Evolutionary conservation across 1,140 invertebrate species (phyloP).

Genomic region (Melanaphis sacchari): DNA sequence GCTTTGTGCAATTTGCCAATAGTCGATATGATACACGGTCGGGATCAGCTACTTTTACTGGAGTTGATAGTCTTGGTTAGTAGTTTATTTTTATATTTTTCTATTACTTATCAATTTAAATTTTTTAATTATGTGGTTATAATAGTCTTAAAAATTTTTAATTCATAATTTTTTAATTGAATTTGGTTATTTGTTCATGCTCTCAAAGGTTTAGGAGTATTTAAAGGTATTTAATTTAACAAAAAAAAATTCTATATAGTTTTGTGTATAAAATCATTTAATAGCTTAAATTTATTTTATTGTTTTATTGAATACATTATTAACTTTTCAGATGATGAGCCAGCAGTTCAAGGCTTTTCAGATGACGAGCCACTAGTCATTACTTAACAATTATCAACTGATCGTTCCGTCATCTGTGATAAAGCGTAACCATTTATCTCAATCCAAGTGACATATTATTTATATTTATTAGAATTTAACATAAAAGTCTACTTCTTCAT

Average conservation of each 20-base stretch:
- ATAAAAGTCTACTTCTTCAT: constrained; percentile 25
- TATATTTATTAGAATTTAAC: constrained; percentile 21
- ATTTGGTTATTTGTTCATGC: background rate
- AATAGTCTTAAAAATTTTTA: background rate
- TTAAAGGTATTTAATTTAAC: constrained; percentile 41
- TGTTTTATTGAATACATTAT: constrained; percentile 62
- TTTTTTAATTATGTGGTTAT: background rate
- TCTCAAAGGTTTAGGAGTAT: constrained; percentile 27
- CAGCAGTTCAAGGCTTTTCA: constrained; percentile 87
- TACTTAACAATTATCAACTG: constrained; percentile 67
- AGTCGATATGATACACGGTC: constrained; percentile 86
- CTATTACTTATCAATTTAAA: background rate
- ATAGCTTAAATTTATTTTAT: constrained; percentile 46
- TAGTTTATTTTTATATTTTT: background rate
- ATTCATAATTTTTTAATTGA: background rate
- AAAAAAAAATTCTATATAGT: background rate
- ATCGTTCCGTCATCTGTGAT: constrained; percentile 53
- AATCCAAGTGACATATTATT: constrained; percentile 54
- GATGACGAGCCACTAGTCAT: constrained; percentile 93
- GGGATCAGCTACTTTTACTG: constrained; percentile 82
- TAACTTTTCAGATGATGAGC: constrained; percentile 85
- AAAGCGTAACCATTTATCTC: constrained; percentile 43
- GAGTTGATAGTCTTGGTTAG: constrained; percentile 73
- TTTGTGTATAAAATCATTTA: background rate
- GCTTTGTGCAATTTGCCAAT: constrained; percentile 82